Conservation (phyloP, 2,888 invertebrate genomes). For the Pasiphila rectangulata region DNA sequence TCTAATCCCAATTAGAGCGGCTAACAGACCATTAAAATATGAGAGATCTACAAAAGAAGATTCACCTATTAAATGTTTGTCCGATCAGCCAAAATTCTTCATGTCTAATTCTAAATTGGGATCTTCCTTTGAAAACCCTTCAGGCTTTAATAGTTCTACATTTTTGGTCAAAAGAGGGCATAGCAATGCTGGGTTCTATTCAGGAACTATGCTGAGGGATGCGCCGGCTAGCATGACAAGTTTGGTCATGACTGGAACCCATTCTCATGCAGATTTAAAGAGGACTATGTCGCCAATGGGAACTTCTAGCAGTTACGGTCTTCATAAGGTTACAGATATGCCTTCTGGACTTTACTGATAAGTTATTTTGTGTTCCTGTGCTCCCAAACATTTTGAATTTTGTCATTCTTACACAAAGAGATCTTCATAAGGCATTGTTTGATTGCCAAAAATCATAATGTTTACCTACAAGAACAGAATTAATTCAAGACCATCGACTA, state of each 20-base stretch:
- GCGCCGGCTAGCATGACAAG: conserved; percentile 76
- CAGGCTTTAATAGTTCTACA: conserved; percentile 69
- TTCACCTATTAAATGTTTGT: conserved; percentile 42
- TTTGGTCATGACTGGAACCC: conserved; percentile 66
- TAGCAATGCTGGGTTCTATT: conserved; percentile 83
- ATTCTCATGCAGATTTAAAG: conserved; percentile 71
- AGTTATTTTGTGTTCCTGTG: too few species aligned
- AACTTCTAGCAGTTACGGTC: conserved; percentile 61
- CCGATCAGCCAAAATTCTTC: conserved; percentile 61
- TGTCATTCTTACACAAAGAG: too few species aligned
- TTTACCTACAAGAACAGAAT: conserved; percentile 32
- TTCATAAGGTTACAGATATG: conserved; percentile 85
- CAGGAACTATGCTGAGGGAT: conserved; percentile 77
- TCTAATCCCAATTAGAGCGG: conserved; percentile 58
- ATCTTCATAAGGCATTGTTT: not conserved
- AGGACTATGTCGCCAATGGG: conserved; percentile 67
- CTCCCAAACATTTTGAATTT: too few species aligned
- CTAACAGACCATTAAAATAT: conserved; percentile 49
- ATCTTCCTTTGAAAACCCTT: conserved; percentile 57
- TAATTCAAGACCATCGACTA: conserved; percentile 75
- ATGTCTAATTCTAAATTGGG: conserved; percentile 59
- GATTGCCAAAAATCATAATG: conserved; percentile 19
- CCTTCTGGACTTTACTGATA: conserved; percentile 86
- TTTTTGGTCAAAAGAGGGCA: conserved; percentile 83
- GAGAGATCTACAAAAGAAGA: conserved; percentile 58